Conservation (phyloP, 2,888 invertebrate genomes). For the Plemyria rubiginata region DNA sequence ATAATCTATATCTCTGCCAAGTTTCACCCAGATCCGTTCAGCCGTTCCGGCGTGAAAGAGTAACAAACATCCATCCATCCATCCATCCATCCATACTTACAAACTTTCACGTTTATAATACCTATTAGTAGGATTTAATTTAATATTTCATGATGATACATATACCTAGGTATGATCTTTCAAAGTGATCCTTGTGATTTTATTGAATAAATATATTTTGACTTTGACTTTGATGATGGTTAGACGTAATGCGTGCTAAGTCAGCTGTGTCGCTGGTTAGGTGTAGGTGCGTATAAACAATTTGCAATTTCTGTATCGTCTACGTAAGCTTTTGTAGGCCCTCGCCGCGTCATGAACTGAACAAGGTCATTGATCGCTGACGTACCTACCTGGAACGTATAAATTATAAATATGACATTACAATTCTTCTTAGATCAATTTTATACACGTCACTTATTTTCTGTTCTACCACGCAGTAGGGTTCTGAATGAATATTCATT, state of each 20-base stretch:
- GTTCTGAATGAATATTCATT: not conserved
- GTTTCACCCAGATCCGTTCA: too few relatives aligned
- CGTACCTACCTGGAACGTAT: conserved; percentile 10
- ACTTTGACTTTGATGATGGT: too few relatives aligned
- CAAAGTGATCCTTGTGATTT: too few relatives aligned
- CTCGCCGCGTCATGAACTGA: conserved; percentile 13
- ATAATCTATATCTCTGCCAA: too few relatives aligned
- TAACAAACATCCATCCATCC: too few relatives aligned
- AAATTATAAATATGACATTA: conserved; percentile 12
- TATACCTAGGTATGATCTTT: too few relatives aligned
- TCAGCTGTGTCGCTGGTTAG: conserved; percentile 11
- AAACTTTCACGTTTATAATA: too few relatives aligned
- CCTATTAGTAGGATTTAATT: too few relatives aligned
- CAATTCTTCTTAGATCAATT: not conserved
- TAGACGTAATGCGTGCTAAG: not conserved
- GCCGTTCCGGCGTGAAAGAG: too few relatives aligned
- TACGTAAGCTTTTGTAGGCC: conserved; percentile 20
- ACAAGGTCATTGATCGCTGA: conserved; percentile 21
- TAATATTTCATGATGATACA: too few relatives aligned
- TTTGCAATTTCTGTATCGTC: conserved; percentile 21
- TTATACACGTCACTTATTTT: conserved; percentile 12
- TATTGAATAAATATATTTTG: too few relatives aligned
- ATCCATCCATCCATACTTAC: too few relatives aligned
- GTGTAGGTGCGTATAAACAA: conserved; percentile 7
- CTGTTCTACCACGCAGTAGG: not conserved